Conservation (phyloP, 2,888 invertebrate genomes). For the Limnephilus rhombicus region DNA sequence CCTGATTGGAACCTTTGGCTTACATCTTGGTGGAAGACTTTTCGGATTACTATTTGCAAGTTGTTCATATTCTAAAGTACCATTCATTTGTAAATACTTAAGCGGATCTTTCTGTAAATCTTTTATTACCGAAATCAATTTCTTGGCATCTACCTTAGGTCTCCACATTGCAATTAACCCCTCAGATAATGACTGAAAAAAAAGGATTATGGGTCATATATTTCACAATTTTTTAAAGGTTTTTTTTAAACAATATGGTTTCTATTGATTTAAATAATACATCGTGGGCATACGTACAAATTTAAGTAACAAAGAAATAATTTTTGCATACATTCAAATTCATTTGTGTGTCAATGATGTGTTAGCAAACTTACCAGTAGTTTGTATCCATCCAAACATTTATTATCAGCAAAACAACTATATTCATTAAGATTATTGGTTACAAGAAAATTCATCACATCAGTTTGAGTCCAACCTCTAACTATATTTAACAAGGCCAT, state of each 20-base stretch:
- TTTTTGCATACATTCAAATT: too few relatives aligned
- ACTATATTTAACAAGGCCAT: slow-evolving; percentile 62
- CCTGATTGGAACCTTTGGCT: slow-evolving; percentile 61
- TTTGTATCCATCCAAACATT: slow-evolving; percentile 71
- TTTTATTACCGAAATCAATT: slow-evolving; percentile 72
- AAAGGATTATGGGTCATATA: not conserved
- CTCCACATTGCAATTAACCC: slow-evolving; percentile 74
- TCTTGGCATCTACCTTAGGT: slow-evolving; percentile 72
- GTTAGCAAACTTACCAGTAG: slow-evolving; percentile 70
- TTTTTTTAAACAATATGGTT: not conserved
- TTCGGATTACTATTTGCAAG: not conserved
- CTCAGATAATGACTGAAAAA: slow-evolving; percentile 73
- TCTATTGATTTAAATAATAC: not conserved
- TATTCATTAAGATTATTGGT: slow-evolving; percentile 71
- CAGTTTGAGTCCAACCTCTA: slow-evolving; percentile 68
- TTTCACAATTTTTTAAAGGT: not conserved
- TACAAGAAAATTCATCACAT: slow-evolving; percentile 70
- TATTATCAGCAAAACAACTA: slow-evolving; percentile 70
- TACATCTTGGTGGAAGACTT: slow-evolving; percentile 28
- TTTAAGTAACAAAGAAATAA: not conserved
- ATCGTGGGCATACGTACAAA: not conserved
- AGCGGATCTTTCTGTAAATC: slow-evolving; percentile 71
- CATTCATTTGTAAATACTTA: slow-evolving; percentile 68
- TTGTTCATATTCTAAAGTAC: not conserved
- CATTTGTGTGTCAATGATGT: too few relatives aligned